A percentile compares a stretch with the other conserved stretches of the same genome.
These are phyloP conservation scores for Austrofundulus limnaeus DNA, from an alignment of 2,113 vertebrate genomes.

Conservation along the genomic window DNA sequence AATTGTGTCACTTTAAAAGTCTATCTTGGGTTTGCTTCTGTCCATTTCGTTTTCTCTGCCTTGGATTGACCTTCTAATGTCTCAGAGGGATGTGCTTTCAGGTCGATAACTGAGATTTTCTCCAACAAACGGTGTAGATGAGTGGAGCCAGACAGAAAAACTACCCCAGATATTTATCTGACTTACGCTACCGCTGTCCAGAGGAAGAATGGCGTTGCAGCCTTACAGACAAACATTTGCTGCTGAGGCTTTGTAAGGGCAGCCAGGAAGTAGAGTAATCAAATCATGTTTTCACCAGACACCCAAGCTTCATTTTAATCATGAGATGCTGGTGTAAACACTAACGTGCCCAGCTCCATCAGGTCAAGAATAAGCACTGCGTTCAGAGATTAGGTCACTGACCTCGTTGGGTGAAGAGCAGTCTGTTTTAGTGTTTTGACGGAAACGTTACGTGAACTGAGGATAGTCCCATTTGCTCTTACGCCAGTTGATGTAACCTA, in stretches of 20 bases:
- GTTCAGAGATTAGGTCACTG: neutral
- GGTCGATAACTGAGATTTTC: conserved; percentile 59
- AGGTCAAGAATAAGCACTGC: conserved; percentile 11
- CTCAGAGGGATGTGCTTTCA: conserved; percentile 26
- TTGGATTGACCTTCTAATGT: conserved; percentile 56
- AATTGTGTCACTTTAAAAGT: conserved; percentile 18
- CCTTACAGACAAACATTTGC: conserved; percentile 43
- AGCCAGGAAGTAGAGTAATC: conserved; percentile 42
- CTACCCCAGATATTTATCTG: conserved; percentile 64
- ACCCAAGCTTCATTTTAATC: conserved; percentile 35
- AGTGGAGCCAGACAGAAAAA: conserved; percentile 67
- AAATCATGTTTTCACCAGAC: conserved; percentile 45
- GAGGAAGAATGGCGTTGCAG: conserved; percentile 64
- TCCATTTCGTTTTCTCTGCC: conserved; percentile 21
- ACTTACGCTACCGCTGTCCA: conserved; percentile 60
- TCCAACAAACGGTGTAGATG: conserved; percentile 42
- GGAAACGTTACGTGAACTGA: conserved; percentile 5
- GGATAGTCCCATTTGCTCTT: conserved; percentile 7
- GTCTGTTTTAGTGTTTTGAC: neutral
- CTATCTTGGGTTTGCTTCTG: neutral
- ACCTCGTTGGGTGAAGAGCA: conserved; percentile 2
- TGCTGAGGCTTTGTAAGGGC: conserved; percentile 28
- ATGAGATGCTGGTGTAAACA: conserved; percentile 19
- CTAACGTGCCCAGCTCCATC: neutral
- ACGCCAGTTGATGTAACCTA: conserved; percentile 29